These are phyloP conservation scores for Chromoteleia sp. DNA, from an alignment of 2,888 invertebrate genomes.

Conservation along the genomic window DNA sequence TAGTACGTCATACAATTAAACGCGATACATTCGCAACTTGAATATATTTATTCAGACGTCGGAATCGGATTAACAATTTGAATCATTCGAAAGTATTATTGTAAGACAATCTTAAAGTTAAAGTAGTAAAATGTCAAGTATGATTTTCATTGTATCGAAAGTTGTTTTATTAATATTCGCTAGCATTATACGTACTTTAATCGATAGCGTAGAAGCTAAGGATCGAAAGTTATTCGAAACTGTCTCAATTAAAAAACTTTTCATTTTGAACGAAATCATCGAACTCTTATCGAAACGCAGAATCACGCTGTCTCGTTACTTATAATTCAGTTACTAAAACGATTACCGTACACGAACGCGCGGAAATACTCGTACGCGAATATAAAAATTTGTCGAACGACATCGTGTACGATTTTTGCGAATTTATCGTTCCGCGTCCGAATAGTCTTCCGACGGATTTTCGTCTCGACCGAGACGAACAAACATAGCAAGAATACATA, in stretches of 20 bases:
- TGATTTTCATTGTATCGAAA: slow-evolving; percentile 5
- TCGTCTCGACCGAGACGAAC: not conserved
- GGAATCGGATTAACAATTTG: not conserved
- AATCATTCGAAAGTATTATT: not conserved
- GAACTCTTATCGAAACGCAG: slow-evolving; percentile 9
- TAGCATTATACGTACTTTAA: not conserved
- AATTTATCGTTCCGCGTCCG: too few relatives aligned
- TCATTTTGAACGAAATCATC: slow-evolving; percentile 11
- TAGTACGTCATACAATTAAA: too few relatives aligned
- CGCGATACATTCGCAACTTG: not conserved
- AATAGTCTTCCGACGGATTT: not conserved
- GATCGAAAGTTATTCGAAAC: slow-evolving; percentile 16
- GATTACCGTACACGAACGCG: too few relatives aligned
- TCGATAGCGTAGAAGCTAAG: not conserved
- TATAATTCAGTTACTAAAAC: too few relatives aligned
- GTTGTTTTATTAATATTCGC: slow-evolving; percentile 16
- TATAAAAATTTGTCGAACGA: too few relatives aligned
- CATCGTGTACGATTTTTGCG: too few relatives aligned
- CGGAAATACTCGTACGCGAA: too few relatives aligned
- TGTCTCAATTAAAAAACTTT: slow-evolving; percentile 26
- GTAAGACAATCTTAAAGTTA: not conserved
- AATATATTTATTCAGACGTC: slow-evolving; percentile 1
- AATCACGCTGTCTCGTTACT: slow-evolving; percentile 1
- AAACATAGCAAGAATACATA: slow-evolving; percentile 29
- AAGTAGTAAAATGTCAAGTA: not conserved